A percentile compares a stretch with the other conserved stretches of the same genome.
phyloP scores from a whole-genome alignment of 53 echinoderm and acorn worm genomes.

The Hippasteria phrygiana region DNA sequence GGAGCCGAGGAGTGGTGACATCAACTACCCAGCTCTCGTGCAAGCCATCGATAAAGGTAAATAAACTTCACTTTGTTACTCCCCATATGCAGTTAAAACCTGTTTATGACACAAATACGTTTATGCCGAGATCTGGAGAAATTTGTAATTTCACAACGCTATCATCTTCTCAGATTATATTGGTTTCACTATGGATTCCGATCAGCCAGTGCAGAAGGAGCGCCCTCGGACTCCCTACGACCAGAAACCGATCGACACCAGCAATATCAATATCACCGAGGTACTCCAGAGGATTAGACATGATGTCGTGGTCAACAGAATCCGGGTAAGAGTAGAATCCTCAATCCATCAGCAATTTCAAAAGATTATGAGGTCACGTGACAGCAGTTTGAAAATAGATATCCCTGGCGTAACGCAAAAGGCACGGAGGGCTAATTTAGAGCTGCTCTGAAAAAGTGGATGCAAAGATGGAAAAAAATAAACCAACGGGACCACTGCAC shows the following conservation, averaged over 20 bases:
- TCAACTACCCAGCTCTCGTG: conserved; percentile 98
- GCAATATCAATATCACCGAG: conserved; percentile 77
- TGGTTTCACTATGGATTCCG: conserved; percentile 93
- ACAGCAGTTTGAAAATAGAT: no score
- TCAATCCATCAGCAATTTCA: no score
- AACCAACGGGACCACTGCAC: no score
- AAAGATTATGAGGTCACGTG: no score
- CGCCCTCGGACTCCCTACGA: conserved; percentile 75
- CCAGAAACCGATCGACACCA: conserved; percentile 83
- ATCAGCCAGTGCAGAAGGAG: conserved; percentile 62
- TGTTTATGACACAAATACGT: neutral
- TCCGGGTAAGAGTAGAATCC: conserved; percentile 86
- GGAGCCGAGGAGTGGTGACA: conserved; percentile 82
- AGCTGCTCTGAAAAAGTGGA: no score
- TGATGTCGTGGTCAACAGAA: conserved; percentile 83
- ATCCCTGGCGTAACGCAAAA: no score
- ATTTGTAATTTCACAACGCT: neutral
- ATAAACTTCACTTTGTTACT: neutral
- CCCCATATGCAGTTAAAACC: neutral
- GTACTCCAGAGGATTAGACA: conserved; percentile 78
- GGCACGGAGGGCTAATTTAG: no score
- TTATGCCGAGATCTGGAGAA: no score
- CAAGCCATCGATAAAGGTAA: conserved; percentile 97
- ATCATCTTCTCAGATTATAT: conserved; percentile 75
- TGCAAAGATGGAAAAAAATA: no score